Percentiles rank a stretch among this genome's conserved stretches.
These are phyloP conservation scores for Melipona beecheii DNA, from an alignment of 2,888 invertebrate species.

Conservation along the genomic window DNA sequence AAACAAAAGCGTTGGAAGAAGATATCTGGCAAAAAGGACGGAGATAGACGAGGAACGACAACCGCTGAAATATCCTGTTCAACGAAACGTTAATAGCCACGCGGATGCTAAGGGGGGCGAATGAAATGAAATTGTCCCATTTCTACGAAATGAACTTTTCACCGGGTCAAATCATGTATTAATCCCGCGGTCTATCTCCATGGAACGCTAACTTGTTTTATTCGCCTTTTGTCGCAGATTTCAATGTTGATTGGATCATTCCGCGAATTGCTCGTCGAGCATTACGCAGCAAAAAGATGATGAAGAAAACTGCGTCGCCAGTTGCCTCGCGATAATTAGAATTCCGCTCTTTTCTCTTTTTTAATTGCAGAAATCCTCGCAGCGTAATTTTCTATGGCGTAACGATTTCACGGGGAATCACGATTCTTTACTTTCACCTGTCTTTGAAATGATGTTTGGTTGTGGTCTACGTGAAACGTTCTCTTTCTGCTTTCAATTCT, in stretches of 20 bases:
- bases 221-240: not conserved
- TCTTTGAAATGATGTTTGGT: no score
- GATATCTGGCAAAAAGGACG: not conserved
- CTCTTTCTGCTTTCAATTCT: no score
- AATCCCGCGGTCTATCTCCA: not conserved
- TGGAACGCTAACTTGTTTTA: not conserved
- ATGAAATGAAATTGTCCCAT: slow-evolving; percentile 27
- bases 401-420: no score
- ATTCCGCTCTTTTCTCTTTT: not conserved
- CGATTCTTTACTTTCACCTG: no score
- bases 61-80: slow-evolving; percentile 25
- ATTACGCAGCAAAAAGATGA: not conserved
- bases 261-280: not conserved
- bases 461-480: no score
- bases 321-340: not conserved
- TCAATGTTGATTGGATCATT: no score
- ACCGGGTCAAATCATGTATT: not conserved
- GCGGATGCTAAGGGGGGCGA: not conserved
- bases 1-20: slow-evolving; percentile 20
- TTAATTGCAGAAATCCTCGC: not conserved
- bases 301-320: not conserved
- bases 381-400: no score
- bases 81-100: slow-evolving; percentile 29
- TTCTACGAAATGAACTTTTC: slow-evolving; percentile 11
- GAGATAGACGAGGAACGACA: not conserved